Conservation (phyloP, 2,888 invertebrate genomes). For the Trichopoda pennipes region DNA sequence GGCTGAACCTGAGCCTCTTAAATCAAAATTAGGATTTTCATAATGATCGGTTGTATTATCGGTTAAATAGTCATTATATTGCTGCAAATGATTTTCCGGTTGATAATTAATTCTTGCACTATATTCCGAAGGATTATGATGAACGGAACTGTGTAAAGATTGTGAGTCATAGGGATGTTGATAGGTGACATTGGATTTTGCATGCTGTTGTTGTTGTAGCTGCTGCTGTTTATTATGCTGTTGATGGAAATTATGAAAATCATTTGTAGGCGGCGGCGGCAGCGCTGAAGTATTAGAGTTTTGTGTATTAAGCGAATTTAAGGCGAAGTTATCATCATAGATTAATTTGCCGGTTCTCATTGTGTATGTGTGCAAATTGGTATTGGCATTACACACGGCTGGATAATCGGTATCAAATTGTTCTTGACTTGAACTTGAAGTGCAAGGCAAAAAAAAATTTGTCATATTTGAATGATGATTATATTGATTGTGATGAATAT, state of each 20-base stretch:
- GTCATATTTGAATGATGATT: conserved; percentile 82
- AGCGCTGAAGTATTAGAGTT: too few relatives aligned
- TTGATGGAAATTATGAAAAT: conserved; percentile 36
- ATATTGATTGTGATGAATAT: conserved; percentile 80
- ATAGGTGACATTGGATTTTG: too few relatives aligned
- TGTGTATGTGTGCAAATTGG: conserved; percentile 91
- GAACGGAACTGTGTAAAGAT: conserved; percentile 74
- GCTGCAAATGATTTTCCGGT: conserved; percentile 69
- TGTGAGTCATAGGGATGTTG: conserved; percentile 80
- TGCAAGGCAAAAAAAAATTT: conserved; percentile 90
- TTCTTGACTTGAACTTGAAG: conserved; percentile 91
- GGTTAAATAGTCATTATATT: conserved; percentile 76
- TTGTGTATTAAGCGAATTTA: conserved; percentile 81
- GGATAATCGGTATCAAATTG: conserved; percentile 92
- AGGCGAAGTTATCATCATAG: conserved; percentile 86
- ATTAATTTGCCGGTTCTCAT: conserved; percentile 89
- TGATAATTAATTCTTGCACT: conserved; percentile 66
- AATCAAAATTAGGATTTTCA: conserved; percentile 81
- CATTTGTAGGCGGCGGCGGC: conserved; percentile 10
- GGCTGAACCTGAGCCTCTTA: conserved; percentile 70
- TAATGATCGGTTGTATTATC: conserved; percentile 80
- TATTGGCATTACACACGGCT: conserved; percentile 92
- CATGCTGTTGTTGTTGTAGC: too few relatives aligned
- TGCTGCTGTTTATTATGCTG: conserved; percentile 65
- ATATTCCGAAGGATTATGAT: conserved; percentile 68